Evolutionary conservation across 2,888 invertebrate species (phyloP).

Genomic region (Scaptomyza cyrtandrae): DNA sequence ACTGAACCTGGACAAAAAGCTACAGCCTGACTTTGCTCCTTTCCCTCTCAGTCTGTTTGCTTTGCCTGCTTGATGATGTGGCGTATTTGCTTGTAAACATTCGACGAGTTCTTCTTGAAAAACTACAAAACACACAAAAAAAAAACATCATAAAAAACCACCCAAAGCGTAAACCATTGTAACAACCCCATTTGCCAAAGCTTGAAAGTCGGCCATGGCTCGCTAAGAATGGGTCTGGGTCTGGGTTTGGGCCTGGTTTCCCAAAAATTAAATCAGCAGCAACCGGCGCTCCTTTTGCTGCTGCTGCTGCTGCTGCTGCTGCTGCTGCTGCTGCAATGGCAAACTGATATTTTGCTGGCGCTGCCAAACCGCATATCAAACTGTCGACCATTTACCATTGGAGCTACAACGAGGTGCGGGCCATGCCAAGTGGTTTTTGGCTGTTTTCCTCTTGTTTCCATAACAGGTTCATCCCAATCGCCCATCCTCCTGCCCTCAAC

Average conservation of each 20-base stretch:
- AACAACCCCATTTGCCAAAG: neutral
- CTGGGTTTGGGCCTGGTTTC: constrained; percentile 26
- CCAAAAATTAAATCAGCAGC: constrained; percentile 73
- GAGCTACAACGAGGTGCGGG: constrained; percentile 71
- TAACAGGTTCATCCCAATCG: constrained; percentile 46
- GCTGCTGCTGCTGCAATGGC: constrained; percentile 44
- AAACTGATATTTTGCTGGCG: constrained; percentile 79
- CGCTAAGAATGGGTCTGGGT: constrained; percentile 4
- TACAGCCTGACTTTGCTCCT: constrained; percentile 35
- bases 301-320: constrained; percentile 30
- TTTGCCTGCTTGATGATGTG: constrained; percentile 67
- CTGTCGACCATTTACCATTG: constrained; percentile 77
- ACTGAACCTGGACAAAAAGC: constrained; percentile 16
- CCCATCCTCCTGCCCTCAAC: neutral
- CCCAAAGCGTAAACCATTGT: constrained; percentile 21
- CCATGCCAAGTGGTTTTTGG: constrained; percentile 78
- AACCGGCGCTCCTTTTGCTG: constrained; percentile 36
- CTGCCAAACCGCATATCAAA: constrained; percentile 78
- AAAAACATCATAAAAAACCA: constrained; percentile 29
- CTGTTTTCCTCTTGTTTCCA: constrained; percentile 73
- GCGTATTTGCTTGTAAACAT: constrained; percentile 80
- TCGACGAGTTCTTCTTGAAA: constrained; percentile 63
- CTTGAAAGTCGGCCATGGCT: constrained; percentile 60
- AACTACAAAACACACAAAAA: constrained; percentile 4
- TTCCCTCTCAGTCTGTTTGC: neutral